These are phyloP conservation scores for Ivindomyrus marchei DNA, from an alignment of 2,113 vertebrate genomes.

Conservation along the genomic window DNA sequence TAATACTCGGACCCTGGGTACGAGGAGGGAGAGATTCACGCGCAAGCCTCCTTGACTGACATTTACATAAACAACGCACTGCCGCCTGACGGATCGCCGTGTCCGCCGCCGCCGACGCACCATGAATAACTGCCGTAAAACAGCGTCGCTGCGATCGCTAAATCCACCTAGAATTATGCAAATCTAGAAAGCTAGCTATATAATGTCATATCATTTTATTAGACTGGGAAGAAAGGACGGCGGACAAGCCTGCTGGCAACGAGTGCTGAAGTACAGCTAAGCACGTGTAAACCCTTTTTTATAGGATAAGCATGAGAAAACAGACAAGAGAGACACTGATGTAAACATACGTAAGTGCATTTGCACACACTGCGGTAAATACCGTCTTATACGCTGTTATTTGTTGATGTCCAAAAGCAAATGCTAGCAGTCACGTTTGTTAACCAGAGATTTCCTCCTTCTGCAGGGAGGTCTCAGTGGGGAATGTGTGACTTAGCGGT, in stretches of 20 bases:
- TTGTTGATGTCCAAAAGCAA: neutral
- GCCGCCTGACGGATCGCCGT: neutral
- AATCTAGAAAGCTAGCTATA: neutral
- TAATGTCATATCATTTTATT: neutral
- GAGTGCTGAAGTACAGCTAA: neutral
- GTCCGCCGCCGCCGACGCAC: neutral
- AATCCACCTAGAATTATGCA: neutral
- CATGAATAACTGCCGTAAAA: neutral
- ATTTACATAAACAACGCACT: constrained; percentile 27
- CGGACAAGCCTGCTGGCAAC: neutral
- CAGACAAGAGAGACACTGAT: neutral
- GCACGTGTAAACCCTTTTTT: neutral
- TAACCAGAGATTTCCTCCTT: neutral
- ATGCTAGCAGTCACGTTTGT: neutral
- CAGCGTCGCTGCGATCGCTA: neutral
- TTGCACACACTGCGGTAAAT: neutral
- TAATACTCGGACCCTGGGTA: neutral
- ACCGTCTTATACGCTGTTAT: neutral
- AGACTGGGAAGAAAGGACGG: neutral
- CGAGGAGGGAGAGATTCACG: neutral
- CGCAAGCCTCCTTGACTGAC: constrained; percentile 14
- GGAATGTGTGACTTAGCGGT: neutral
- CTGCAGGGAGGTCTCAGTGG: neutral
- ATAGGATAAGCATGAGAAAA: neutral
- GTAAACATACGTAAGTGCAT: neutral